These are phyloP conservation scores for Gnathonemus echidnorhynchus DNA, from an alignment of 2,113 vertebrate species.

Conservation along the genomic window DNA sequence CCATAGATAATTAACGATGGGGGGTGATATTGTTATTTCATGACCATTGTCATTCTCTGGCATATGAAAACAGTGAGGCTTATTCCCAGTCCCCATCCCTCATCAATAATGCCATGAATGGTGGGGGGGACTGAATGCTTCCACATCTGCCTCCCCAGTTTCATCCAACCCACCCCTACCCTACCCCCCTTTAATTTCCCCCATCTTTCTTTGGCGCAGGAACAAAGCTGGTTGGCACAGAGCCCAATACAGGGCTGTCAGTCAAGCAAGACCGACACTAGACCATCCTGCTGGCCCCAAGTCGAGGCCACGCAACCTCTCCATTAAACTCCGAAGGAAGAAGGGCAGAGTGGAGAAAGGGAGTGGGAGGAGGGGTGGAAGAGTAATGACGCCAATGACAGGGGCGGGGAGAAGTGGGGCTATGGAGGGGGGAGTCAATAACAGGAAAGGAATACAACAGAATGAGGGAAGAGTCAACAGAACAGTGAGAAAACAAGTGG, in stretches of 20 bases:
- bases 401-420: neutral
- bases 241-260: slow-evolving; percentile 1
- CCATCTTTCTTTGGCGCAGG: neutral
- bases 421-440: neutral
- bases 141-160: neutral
- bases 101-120: neutral
- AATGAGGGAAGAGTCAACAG: neutral
- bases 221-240: slow-evolving; percentile 1
- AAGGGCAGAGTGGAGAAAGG: slow-evolving; percentile 29
- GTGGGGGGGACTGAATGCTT: neutral
- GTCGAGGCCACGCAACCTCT: neutral
- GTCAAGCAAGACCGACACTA: neutral
- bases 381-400: neutral
- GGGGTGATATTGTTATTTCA: neutral
- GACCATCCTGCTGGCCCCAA: neutral
- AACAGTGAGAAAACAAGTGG: neutral
- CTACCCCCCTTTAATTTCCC: neutral
- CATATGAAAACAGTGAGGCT: neutral
- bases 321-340: neutral
- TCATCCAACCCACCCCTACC: neutral
- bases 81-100: neutral
- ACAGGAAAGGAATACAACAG: neutral
- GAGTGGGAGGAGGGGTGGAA: neutral
- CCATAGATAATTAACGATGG: neutral
- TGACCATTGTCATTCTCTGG: neutral